These are phyloP conservation scores for Osmerus eperlanus DNA, from an alignment of 2,113 vertebrate genomes.

Conservation along the genomic window DNA sequence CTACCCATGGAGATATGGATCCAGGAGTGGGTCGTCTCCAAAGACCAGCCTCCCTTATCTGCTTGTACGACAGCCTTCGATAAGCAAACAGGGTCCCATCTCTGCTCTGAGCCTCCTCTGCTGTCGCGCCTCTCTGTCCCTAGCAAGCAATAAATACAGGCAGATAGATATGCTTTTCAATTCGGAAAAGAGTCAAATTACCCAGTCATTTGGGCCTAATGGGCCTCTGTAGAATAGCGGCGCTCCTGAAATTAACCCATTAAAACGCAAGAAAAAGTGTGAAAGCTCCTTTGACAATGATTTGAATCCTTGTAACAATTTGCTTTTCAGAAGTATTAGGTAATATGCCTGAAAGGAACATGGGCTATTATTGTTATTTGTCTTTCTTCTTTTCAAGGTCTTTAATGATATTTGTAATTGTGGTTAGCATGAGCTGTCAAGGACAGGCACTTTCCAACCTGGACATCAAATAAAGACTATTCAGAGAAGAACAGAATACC, in stretches of 20 bases:
- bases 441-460: neutral
- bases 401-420: neutral
- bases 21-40: neutral
- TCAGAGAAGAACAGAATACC: neutral
- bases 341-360: slow-evolving; percentile 46
- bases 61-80: slow-evolving; percentile 1
- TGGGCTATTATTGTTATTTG: slow-evolving; percentile 31
- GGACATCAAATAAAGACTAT: too few species aligned
- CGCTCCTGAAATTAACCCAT: slow-evolving; percentile 53
- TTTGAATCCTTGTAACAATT: slow-evolving; percentile 53
- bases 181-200: slow-evolving; percentile 28
- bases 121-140: neutral
- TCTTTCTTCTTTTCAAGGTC: slow-evolving; percentile 11
- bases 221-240: slow-evolving; percentile 29
- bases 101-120: neutral
- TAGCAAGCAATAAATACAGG: slow-evolving; percentile 1
- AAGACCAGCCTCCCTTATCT: neutral
- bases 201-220: slow-evolving; percentile 40
- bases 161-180: neutral
- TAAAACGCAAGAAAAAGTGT: slow-evolving; percentile 43
- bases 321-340: slow-evolving; percentile 45
- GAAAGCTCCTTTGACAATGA: slow-evolving; percentile 26
- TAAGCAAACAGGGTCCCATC: slow-evolving; percentile 8
- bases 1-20: slow-evolving; percentile 1
- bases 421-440: neutral